These are phyloP conservation scores for Drosophila punjabiensis DNA, from an alignment of 1,140 invertebrate species.

Conservation along the genomic window DNA sequence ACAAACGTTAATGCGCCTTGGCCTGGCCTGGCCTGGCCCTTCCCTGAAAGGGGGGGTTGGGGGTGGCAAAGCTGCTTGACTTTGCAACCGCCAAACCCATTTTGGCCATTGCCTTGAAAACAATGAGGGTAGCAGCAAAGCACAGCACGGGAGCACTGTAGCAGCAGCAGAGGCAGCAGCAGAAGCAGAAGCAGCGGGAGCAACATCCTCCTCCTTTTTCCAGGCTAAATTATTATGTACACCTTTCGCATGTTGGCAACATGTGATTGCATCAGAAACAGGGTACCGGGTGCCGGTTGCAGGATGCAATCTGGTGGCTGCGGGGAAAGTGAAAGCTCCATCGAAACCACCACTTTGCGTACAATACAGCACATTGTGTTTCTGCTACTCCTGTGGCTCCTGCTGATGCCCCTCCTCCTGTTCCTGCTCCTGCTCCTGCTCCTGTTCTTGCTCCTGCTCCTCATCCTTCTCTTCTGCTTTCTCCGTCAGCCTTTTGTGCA, in stretches of 20 bases:
- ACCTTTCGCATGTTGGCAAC: slow-evolving; percentile 80
- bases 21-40: slow-evolving; percentile 9
- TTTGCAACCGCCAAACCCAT: slow-evolving; percentile 77
- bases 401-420: background rate
- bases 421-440: background rate
- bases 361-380: slow-evolving; percentile 53
- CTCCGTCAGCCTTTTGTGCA: slow-evolving; percentile 64
- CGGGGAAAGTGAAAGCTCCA: slow-evolving; percentile 64
- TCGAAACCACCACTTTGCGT: slow-evolving; percentile 39
- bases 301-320: slow-evolving; percentile 5
- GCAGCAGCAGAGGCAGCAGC: background rate
- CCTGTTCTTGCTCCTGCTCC: slow-evolving; percentile 1
- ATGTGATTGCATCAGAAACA: slow-evolving; percentile 74
- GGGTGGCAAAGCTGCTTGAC: slow-evolving; percentile 55
- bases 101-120: slow-evolving; percentile 61
- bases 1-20: slow-evolving; percentile 78
- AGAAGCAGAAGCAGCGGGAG: background rate
- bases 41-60: background rate
- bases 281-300: background rate
- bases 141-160: background rate
- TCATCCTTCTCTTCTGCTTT: slow-evolving; percentile 5
- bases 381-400: background rate
- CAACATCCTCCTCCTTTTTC: slow-evolving; percentile 24
- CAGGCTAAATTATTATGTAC: slow-evolving; percentile 75
- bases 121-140: slow-evolving; percentile 34